Percentiles rank a stretch among this genome's conserved stretches.
Conservation (phyloP, 2,113 vertebrate genomes). For the Hiodon alosoides region DNA sequence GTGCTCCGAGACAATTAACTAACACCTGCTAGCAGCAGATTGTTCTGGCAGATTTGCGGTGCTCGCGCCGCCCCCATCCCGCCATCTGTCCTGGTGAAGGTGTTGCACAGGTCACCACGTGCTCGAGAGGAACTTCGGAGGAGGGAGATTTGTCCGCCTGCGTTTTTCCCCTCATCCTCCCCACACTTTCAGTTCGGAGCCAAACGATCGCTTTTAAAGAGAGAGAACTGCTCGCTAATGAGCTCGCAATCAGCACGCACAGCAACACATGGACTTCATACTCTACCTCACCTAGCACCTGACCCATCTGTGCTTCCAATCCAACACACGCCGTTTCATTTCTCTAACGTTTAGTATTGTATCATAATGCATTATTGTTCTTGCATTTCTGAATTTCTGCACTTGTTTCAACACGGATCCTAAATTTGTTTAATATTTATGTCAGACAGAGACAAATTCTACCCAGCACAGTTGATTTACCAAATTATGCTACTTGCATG, state of each 20-base stretch:
- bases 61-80: conserved; percentile 69
- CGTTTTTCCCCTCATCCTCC: background rate
- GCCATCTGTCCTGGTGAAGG: conserved; percentile 87
- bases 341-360: no score
- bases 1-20: conserved; percentile 84
- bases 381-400: background rate
- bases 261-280: background rate
- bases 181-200: background rate
- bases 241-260: background rate
- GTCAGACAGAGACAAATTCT: conserved; percentile 35
- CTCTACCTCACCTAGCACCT: conserved; percentile 24
- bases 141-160: conserved; percentile 5
- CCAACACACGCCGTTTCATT: background rate
- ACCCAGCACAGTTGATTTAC: conserved; percentile 52
- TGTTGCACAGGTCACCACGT: conserved; percentile 76
- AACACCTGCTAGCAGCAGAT: conserved; percentile 88
- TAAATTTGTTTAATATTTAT: conserved; percentile 52
- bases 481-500: conserved; percentile 62
- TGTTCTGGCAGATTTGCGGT: conserved; percentile 82
- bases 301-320: background rate
- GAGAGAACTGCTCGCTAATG: conserved; percentile 16
- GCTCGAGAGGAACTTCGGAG: conserved; percentile 39
- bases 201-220: conserved; percentile 4
- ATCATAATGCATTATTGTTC: no score
- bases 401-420: conserved; percentile 36